Base-by-base conservation (phyloP, 2,888 invertebrate genomes). In the Morpho helenor region DNA sequence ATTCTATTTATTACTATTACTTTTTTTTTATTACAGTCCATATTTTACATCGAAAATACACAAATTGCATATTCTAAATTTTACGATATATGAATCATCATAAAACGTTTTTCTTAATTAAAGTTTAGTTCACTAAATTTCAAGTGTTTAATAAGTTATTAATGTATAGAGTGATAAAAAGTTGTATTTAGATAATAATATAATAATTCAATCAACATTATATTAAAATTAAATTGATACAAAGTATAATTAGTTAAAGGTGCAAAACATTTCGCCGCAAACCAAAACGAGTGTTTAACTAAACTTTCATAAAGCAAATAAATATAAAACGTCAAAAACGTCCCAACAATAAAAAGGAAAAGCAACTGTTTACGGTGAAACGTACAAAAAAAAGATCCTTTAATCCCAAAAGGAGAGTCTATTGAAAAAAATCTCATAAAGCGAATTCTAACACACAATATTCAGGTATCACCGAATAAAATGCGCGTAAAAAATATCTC, bases 381-480 rank as follows among this genome's bases (percentile, higher is more conserved):
- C 76, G 73, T 72, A 71, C 68, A 72, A 67, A 31, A 16, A n/a
- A 66, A 66, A 72, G 79, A 82, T 81, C 81, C 80, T 74, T 71
- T 86, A 84, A 86, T 86, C 84, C 72, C 73, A 78, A 80, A 81
- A 80, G 74, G 75, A 80, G 72, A 80, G 72, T 80, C 71, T 79
- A 78, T 82, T 77, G 75, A 76, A 80, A 77, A 57, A 78, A 80
- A 86, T 87, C 87, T 89, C 87, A 89, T 89, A 88, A 87, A 87
- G 75, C 79, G 83, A 85, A 87, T 87, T 82, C 82, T 87, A 78
- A 76, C 80, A 85, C 84, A 87, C 87, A 83, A 86, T 31, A 31
- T 87, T 85, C 88, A 88, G 89, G 87, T 89, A 83, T 81, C 81
- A 82, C 80, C 81, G 82, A 84, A 88, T 86, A 85, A 84, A 83